These are phyloP conservation scores for Potamilus streckersoni DNA, from an alignment of 1,140 invertebrate species.

Conservation along the genomic window DNA sequence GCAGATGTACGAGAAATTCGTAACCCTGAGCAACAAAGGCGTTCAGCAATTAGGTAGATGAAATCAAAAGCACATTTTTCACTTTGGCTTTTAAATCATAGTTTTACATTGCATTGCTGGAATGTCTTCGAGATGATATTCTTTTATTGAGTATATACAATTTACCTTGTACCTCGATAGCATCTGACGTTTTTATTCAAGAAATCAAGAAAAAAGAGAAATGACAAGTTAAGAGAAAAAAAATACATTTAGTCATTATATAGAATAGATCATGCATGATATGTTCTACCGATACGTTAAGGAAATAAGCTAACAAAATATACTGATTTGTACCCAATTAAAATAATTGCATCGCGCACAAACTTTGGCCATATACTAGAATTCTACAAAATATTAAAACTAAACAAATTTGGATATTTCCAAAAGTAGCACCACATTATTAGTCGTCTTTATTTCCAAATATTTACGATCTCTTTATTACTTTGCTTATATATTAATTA, in stretches of 20 bases:
- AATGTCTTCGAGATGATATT: neutral
- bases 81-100: neutral
- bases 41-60: conserved; percentile 83
- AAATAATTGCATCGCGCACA: no score
- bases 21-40: conserved; percentile 83
- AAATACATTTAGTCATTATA: neutral
- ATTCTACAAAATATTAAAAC: no score
- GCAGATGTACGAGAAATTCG: conserved; percentile 81
- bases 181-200: neutral
- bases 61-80: neutral
- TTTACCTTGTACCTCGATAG: neutral
- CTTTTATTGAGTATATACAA: neutral
- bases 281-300: no score
- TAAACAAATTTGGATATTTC: no score
- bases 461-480: no score
- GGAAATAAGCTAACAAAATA: no score
- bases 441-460: no score
- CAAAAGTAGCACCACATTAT: no score
- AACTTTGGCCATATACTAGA: no score
- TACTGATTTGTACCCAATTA: no score
- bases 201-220: neutral
- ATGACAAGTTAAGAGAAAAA: neutral
- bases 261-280: no score
- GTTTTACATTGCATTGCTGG: neutral
- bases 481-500: no score